Percentiles rank a stretch among this genome's conserved stretches.
phyloP scores from a whole-genome alignment of 2,113 vertebrate genomes.

The Arvicanthis niloticus region DNA sequence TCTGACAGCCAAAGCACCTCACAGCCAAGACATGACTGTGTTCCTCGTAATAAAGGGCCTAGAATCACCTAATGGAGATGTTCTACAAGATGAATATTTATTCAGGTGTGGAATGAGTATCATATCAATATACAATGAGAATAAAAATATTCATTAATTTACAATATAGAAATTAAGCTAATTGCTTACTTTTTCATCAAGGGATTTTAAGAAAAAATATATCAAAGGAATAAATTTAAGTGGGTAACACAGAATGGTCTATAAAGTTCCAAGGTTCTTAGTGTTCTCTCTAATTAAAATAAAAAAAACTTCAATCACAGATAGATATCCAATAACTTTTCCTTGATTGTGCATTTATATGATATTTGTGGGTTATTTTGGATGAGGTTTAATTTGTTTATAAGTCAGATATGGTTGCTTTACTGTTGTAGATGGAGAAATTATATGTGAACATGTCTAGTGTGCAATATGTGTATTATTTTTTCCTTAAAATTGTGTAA shows the following conservation, averaged over 20 bases:
- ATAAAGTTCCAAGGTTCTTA: conserved; percentile 8
- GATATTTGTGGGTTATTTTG: neutral
- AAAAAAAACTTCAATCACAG: neutral
- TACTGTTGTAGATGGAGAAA: neutral
- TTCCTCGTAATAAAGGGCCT: conserved; percentile 34
- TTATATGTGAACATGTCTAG: neutral
- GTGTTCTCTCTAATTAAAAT: conserved; percentile 1
- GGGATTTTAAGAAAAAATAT: conserved; percentile 64
- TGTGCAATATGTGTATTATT: neutral
- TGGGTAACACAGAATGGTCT: neutral
- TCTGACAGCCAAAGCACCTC: conserved; percentile 31
- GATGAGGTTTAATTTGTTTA: neutral
- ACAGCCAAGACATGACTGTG: neutral
- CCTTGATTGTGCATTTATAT: neutral
- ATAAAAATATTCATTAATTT: conserved; percentile 58
- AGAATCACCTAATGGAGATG: conserved; percentile 17
- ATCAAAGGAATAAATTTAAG: conserved; percentile 16
- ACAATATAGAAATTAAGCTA: neutral
- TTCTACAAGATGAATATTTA: conserved; percentile 73
- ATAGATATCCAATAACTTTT: neutral
- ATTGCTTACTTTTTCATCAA: conserved; percentile 74
- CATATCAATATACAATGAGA: conserved; percentile 71
- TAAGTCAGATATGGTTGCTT: neutral
- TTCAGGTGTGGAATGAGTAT: conserved; percentile 69
- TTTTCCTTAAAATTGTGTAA: neutral